Percentiles rank a stretch among this genome's conserved stretches.
These are phyloP conservation scores for Cephus spinipes DNA, from an alignment of 2,888 invertebrate genomes.

Conservation along the genomic window DNA sequence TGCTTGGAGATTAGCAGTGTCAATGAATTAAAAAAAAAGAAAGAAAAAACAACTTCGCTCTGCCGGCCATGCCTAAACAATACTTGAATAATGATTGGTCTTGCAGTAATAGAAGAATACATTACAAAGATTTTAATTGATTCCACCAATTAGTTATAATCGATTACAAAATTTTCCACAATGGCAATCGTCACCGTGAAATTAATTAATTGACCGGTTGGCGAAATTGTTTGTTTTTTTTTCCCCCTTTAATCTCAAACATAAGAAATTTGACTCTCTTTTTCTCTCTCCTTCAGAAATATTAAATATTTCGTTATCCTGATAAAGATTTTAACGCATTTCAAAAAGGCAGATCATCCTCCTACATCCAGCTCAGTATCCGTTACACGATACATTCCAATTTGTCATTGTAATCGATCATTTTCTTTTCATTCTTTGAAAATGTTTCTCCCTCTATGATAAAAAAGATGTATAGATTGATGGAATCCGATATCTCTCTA, in stretches of 20 bases:
- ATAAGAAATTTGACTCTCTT: not conserved
- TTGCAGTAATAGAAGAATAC: not conserved
- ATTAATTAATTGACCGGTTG: not conserved
- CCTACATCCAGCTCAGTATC: not conserved
- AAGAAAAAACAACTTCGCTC: not conserved
- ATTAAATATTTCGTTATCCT: not conserved
- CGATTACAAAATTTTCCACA: not conserved
- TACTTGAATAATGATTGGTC: not conserved
- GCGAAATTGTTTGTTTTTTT: not conserved
- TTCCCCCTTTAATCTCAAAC: not conserved
- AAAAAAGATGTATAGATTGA: not conserved
- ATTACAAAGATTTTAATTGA: not conserved
- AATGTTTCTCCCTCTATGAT: not conserved
- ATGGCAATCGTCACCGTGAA: not conserved
- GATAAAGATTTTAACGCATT: not conserved
- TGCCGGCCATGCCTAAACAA: not conserved
- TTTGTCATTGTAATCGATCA: not conserved
- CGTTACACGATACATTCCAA: not conserved
- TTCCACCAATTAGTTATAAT: not conserved
- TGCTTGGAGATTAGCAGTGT: not conserved
- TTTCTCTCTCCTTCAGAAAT: not conserved
- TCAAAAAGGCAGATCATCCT: not conserved
- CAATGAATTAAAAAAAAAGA: not conserved
- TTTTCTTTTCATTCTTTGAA: not conserved
- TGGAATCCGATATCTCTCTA: not conserved